Conservation (phyloP, 2,888 invertebrate genomes). For the Liopterus haemorrhoidalis region DNA sequence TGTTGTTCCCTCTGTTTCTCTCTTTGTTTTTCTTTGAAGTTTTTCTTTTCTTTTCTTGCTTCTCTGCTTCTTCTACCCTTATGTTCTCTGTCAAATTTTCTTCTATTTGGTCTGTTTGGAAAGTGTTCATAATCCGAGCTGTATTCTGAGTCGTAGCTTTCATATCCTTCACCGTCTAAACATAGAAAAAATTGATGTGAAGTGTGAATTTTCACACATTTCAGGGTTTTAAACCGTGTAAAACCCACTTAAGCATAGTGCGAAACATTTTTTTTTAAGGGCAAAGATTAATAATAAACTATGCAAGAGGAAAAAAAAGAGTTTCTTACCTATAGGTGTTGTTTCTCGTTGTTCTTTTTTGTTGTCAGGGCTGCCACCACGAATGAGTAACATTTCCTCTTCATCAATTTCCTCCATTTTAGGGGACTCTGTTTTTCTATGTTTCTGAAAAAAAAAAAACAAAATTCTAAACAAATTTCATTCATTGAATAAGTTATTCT, state of each 20-base stretch:
- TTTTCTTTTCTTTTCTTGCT: conserved; percentile 45
- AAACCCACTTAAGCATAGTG: neutral
- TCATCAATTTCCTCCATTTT: conserved; percentile 60
- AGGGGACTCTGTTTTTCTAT: conserved; percentile 46
- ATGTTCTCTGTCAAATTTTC: conserved; percentile 44
- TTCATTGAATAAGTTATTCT: too few relatives aligned
- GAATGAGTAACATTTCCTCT: conserved; percentile 72
- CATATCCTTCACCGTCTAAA: conserved; percentile 38
- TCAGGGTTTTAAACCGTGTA: too few relatives aligned
- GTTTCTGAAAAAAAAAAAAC: conserved; percentile 46
- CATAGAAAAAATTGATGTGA: too few relatives aligned
- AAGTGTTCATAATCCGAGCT: conserved; percentile 43
- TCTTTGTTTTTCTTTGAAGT: conserved; percentile 43
- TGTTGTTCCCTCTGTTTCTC: conserved; percentile 51
- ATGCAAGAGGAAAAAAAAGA: neutral
- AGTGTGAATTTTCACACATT: too few relatives aligned
- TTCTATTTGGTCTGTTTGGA: conserved; percentile 26
- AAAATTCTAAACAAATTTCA: conserved; percentile 3
- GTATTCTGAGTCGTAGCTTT: conserved; percentile 55
- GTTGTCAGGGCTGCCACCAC: conserved; percentile 64
- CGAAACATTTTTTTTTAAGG: conserved; percentile 27
- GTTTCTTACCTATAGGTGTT: conserved; percentile 31
- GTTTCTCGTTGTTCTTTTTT: conserved; percentile 29
- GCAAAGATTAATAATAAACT: conserved; percentile 6
- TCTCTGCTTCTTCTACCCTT: conserved; percentile 45